Evolutionary conservation across 1,140 invertebrate species (phyloP), one percentile per base, ranked within the genome.

Genomic region (Saccostrea echinata): DNA sequence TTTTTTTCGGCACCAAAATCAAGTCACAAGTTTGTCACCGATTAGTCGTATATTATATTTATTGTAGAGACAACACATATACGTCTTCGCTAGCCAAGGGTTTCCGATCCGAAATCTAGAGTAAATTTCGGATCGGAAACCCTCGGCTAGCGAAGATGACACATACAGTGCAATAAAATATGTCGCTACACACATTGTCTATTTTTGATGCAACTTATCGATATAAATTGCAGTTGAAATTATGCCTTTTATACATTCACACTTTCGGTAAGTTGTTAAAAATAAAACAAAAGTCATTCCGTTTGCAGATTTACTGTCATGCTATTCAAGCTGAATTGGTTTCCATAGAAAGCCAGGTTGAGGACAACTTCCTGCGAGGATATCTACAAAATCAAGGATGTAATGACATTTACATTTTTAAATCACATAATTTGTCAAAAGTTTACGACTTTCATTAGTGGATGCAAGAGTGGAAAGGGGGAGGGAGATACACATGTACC

Each of bases 231-330:
- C 16, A 4, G 18, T 24, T 24, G 16, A 80, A n/a, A n/a, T n/a
- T n/a, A 81, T 81, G 27, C 12, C 35, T 4, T 9, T 3, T 9
- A 21, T 18, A 12, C 6, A 24, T 81, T 43, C 30, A 6, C 21
- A 21, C 6, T 80, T 6, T 30, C 12, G 30, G 4, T 0, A 35
- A 81, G 12, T 81, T 81, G 21, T 6, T 35, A 35, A 81, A 27
- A 35, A 3, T 81, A 81, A 43, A 81, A 27, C 30, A 81, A 24
- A 43, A 52, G 2, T 35, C 27, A 30, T 27, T 51, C 57, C 33
- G 6, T 33, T 9, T 64, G 4, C 33, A 87, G 86, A 81, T 87
- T 24, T 87, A 87, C 51, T 87, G 86, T 64, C 80, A 84, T 52
- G 57, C 57, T 24, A 83, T 87, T 35, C 21, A 64, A 18, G 35